Conservation (phyloP, 2,113 vertebrate species). For the Otocyon megalotis region DNA sequence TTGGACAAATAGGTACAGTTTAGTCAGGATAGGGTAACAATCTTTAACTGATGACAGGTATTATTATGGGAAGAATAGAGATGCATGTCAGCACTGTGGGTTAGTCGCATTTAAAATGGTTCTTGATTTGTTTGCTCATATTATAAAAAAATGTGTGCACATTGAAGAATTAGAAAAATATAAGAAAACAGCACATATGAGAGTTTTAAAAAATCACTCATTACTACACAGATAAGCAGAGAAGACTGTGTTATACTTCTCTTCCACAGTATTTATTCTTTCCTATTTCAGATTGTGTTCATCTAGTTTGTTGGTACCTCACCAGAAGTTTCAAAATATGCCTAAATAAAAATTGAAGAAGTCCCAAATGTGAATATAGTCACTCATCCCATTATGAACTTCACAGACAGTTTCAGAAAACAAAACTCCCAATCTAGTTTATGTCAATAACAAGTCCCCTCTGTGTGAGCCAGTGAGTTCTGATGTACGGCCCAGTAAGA, state of each 20-base stretch:
- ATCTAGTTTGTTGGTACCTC: conserved; percentile 15
- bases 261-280: background rate
- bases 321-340: conserved; percentile 22
- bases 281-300: background rate
- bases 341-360: conserved; percentile 14
- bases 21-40: background rate
- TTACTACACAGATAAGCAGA: background rate
- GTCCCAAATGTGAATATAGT: background rate
- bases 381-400: background rate
- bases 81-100: background rate
- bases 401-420: conserved; percentile 7
- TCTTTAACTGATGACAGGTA: conserved; percentile 32
- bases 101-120: conserved; percentile 13
- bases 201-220: background rate
- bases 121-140: background rate
- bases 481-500: background rate
- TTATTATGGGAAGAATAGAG: background rate
- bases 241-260: background rate
- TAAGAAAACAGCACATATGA: background rate
- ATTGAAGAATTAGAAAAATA: conserved; percentile 18
- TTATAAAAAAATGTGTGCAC: background rate
- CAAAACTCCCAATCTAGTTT: background rate
- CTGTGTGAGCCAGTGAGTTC: background rate
- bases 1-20: background rate
- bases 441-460: background rate